A percentile compares a stretch with the other conserved stretches of the same genome.
These are phyloP conservation scores for Micrasema minimum DNA, from an alignment of 1,140 invertebrate species.

Conservation along the genomic window DNA sequence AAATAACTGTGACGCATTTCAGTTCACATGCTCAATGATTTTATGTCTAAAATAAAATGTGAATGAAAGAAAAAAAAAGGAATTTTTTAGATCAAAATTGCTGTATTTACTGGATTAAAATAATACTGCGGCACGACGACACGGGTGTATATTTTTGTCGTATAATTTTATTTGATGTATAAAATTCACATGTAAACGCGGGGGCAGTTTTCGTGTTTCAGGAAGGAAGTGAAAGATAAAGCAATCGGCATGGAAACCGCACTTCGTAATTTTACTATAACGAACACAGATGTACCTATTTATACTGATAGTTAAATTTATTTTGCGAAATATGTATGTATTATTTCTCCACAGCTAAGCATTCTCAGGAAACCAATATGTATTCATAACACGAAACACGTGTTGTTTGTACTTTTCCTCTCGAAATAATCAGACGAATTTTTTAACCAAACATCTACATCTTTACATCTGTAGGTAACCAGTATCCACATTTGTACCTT, in stretches of 20 bases:
- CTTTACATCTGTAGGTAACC: too few species aligned
- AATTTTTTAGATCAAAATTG: too few species aligned
- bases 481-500: too few species aligned
- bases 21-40: too few species aligned
- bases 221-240: constrained; percentile 22
- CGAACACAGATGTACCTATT: background rate
- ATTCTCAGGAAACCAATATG: background rate
- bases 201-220: background rate
- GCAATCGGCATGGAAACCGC: constrained; percentile 6
- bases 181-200: background rate
- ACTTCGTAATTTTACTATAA: background rate
- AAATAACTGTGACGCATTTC: too few species aligned
- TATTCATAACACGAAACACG: constrained; percentile 24
- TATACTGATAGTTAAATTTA: too few species aligned
- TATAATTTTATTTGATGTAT: too few species aligned
- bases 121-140: too few species aligned
- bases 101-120: too few species aligned
- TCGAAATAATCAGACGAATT: background rate
- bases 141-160: too few species aligned
- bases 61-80: too few species aligned
- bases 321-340: background rate
- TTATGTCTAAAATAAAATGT: too few species aligned
- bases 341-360: constrained; percentile 17
- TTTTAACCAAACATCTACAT: background rate
- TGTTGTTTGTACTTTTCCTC: constrained; percentile 7